phyloP scores from a whole-genome alignment of 2,113 vertebrate genomes.

The Syngnathus floridae region DNA sequence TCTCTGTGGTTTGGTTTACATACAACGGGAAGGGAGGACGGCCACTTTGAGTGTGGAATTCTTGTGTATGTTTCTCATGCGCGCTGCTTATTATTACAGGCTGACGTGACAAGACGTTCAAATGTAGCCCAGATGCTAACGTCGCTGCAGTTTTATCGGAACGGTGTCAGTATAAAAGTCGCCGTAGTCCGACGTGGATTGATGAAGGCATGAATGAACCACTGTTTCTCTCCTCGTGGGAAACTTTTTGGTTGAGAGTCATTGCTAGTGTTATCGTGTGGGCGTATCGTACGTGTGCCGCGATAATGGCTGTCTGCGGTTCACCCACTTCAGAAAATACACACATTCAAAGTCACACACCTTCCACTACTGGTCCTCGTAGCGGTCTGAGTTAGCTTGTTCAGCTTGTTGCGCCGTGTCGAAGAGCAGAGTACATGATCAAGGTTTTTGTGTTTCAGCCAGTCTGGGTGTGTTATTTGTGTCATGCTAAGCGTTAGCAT shows the following conservation, averaged over 20 bases:
- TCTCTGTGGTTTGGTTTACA: background rate
- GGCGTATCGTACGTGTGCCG: constrained; percentile 9
- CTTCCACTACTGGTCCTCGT: constrained; percentile 12
- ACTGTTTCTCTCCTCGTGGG: constrained; percentile 14
- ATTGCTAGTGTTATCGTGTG: constrained; percentile 20
- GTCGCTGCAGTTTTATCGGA: background rate
- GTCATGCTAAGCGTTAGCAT: constrained; percentile 26
- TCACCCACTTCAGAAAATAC: constrained; percentile 39
- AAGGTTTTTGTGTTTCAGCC: constrained; percentile 28
- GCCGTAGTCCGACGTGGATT: background rate
- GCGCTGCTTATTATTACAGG: background rate
- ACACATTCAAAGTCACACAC: constrained; percentile 40
- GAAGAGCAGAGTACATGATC: constrained; percentile 21
- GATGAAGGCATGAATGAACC: constrained; percentile 8
- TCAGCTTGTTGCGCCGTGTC: constrained; percentile 10
- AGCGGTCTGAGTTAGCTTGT: constrained; percentile 6
- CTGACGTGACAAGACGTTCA: background rate
- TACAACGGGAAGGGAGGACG: background rate
- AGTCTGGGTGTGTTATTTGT: constrained; percentile 16
- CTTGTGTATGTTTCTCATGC: background rate
- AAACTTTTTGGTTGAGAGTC: constrained; percentile 9
- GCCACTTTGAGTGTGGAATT: background rate
- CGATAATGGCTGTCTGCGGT: constrained; percentile 46
- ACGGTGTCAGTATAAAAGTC: background rate
- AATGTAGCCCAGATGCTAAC: background rate